A percentile compares a stretch with the other conserved stretches of the same genome.
phyloP scores from a whole-genome alignment of 1,140 invertebrate genomes.

The Solenopsis invicta region DNA sequence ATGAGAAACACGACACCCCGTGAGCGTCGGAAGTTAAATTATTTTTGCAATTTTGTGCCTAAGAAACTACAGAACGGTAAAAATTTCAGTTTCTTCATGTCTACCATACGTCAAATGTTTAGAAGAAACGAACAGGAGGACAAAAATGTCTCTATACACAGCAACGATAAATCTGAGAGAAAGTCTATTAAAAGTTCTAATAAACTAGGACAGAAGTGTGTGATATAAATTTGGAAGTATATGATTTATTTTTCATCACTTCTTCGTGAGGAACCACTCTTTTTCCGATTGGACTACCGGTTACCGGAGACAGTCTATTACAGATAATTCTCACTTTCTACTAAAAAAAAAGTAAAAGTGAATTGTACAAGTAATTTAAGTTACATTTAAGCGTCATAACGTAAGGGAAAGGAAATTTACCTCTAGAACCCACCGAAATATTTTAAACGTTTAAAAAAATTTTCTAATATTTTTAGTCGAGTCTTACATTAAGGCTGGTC shows the following conservation, averaged over 20 bases:
- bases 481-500: no score
- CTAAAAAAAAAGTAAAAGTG: not conserved
- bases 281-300: not conserved
- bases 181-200: not conserved
- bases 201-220: not conserved
- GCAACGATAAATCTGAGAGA: not conserved
- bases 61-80: not conserved
- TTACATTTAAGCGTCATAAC: not conserved
- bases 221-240: not conserved
- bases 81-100: not conserved
- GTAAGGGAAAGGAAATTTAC: not conserved
- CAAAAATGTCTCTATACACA: no score
- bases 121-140: no score
- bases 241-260: not conserved
- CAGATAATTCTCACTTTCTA: not conserved
- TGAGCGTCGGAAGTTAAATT: not conserved
- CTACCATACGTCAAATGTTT: not conserved
- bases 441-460: not conserved
- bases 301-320: not conserved
- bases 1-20: not conserved
- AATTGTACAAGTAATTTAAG: not conserved
- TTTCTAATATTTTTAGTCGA: no score
- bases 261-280: not conserved
- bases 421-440: not conserved
- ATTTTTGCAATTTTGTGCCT: not conserved